phyloP scores from a whole-genome alignment of 2,888 invertebrate genomes.

The Ophioninae sp. region DNA sequence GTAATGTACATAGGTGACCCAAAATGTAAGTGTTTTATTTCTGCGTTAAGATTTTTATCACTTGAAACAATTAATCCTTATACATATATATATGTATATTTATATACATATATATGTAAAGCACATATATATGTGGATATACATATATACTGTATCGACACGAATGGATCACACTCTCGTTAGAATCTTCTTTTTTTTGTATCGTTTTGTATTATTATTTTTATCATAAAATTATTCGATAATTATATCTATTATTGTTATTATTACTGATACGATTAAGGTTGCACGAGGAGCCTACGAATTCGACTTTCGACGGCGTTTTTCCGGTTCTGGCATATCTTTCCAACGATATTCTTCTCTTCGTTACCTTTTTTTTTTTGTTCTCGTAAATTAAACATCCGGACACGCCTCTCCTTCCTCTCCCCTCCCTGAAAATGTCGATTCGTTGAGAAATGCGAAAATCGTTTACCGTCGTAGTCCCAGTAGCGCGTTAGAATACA shows the following conservation, averaged over 20 bases:
- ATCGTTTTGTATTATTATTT: constrained; percentile 62
- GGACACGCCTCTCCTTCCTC: neutral
- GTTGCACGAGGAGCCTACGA: constrained; percentile 65
- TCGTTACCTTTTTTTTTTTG: constrained; percentile 8
- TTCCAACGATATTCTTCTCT: neutral
- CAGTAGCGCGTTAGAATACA: constrained; percentile 71
- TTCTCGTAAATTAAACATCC: constrained; percentile 7
- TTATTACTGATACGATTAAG: constrained; percentile 67
- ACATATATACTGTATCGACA: constrained; percentile 63
- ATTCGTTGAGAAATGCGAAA: neutral
- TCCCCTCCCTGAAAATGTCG: neutral
- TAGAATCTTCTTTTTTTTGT: constrained; percentile 65
- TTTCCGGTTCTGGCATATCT: neutral
- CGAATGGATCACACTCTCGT: constrained; percentile 63
- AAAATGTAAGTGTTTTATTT: constrained; percentile 59
- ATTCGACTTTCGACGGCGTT: constrained; percentile 59
- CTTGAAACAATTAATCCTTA: constrained; percentile 64
- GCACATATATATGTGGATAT: constrained; percentile 48
- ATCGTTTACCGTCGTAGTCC: constrained; percentile 66
- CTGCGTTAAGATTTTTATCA: constrained; percentile 63
- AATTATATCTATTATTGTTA: constrained; percentile 66
- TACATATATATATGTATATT: constrained; percentile 48
- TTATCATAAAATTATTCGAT: constrained; percentile 59
- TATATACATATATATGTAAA: constrained; percentile 20
- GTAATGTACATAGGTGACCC: constrained; percentile 68